phyloP scores from a whole-genome alignment of 2,113 vertebrate species.

The Eonycteris spelaea region DNA sequence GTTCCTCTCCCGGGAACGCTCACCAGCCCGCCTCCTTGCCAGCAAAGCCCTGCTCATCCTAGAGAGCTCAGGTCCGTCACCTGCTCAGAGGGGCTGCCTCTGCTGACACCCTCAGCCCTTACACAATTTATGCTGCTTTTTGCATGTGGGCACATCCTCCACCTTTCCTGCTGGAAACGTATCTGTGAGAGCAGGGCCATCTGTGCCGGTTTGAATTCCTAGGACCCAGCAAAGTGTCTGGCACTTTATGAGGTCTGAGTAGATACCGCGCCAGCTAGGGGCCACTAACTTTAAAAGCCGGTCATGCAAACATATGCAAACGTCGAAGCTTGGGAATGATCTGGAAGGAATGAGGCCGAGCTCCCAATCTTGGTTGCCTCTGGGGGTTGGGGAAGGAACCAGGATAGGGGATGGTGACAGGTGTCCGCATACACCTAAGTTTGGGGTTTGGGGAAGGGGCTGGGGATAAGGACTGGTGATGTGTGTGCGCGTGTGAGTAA shows the following conservation, averaged over 20 bases:
- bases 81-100: neutral
- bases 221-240: neutral
- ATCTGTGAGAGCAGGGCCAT: neutral
- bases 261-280: neutral
- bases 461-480: neutral
- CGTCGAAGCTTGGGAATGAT: fast-evolving
- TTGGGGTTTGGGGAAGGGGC: neutral
- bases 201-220: neutral
- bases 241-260: neutral
- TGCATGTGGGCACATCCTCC: neutral
- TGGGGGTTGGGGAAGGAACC: neutral
- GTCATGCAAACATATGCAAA: neutral
- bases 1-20: neutral
- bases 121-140: neutral
- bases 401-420: neutral
- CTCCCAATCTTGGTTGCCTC: neutral
- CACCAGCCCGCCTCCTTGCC: neutral
- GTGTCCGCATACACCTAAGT: fast-evolving
- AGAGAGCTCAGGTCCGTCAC: neutral
- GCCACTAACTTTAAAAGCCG: neutral
- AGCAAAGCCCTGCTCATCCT: neutral
- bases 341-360: neutral
- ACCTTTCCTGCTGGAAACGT: neutral
- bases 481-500: neutral
- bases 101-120: neutral